Base-by-base conservation (phyloP, 2,888 invertebrate genomes). In the Venusia cambrica region DNA sequence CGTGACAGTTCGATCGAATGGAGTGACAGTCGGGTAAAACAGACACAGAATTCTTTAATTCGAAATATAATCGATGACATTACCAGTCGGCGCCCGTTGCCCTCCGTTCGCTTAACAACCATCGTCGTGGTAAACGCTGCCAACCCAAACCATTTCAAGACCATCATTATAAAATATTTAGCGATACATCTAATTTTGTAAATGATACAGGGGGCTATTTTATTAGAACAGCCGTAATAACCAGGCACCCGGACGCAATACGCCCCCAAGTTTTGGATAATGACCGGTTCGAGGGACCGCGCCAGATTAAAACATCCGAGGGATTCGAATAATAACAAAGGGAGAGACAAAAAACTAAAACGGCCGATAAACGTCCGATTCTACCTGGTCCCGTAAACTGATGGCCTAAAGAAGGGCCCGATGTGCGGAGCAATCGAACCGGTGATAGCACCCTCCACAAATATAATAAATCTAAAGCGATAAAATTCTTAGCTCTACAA, bases 91-190 rank as follows among this genome's bases (percentile, higher is more conserved):
- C 33, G 22, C 10, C 27, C 27, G 33, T 54, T 51, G 61, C 62
- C 62, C 58, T 53, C 65, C 45, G 62, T 52, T 57, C 58, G 53
- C 62, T 66, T 57, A 59, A 58, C 57, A 65, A 63, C 63, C 54
- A 58, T 54, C 52, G n/a, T n/a, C n/a, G n/a, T n/a, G 33, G 44
- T 71, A 77, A 77, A 73, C 62, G 73, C 59, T 68, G 61, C 67
- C 70, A 75, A 59, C 65, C 72, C 65, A 68, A 68, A 64, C 66
- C 63, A 73, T 73, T 76, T 66, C 53, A 51, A 60, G 57, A 64
- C 71, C 69, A 57, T 76, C 74, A 85, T 87, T 85, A 87, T 73
- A 85, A 85, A 87, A 85, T 87, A 85, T 87, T 87, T 87, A 87
- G 84, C 85, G 79, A 80, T 78, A 69, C 70, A 73, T 71, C 81